These are phyloP conservation scores for Diaperis boleti DNA, from an alignment of 2,888 invertebrate species.

Conservation along the genomic window DNA sequence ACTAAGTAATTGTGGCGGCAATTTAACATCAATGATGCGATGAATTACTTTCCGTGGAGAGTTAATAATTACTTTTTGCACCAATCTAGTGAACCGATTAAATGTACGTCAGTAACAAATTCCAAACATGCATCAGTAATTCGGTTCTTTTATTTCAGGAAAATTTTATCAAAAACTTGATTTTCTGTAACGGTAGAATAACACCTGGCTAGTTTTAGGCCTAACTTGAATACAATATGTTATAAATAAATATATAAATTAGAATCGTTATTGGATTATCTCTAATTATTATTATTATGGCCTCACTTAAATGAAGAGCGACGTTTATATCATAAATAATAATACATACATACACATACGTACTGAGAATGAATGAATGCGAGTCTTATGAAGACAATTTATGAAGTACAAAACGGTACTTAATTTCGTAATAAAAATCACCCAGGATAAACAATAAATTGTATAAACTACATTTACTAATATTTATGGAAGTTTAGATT, in stretches of 20 bases:
- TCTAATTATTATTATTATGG: too few species aligned
- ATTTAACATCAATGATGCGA: constrained; percentile 14
- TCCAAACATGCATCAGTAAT: neutral
- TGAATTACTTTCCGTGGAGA: constrained; percentile 18
- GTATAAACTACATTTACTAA: constrained; percentile 37
- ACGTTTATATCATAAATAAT: too few species aligned
- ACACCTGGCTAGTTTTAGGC: too few species aligned
- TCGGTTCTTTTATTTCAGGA: neutral
- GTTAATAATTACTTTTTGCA: constrained; percentile 18
- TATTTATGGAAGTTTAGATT: constrained; percentile 39
- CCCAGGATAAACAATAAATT: constrained; percentile 41
- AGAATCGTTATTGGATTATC: too few species aligned
- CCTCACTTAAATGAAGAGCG: too few species aligned
- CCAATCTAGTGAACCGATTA: constrained; percentile 13
- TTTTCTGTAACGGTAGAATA: too few species aligned
- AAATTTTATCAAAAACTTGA: too few species aligned
- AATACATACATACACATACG: too few species aligned
- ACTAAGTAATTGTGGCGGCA: constrained; percentile 5
- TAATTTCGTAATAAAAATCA: constrained; percentile 38
- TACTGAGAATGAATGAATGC: neutral
- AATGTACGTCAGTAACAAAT: constrained; percentile 1
- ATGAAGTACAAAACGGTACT: constrained; percentile 28
- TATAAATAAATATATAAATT: too few species aligned
- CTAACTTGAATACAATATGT: too few species aligned
- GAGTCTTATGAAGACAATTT: constrained; percentile 8